Percentiles rank a stretch among this genome's conserved stretches.
phyloP scores from a whole-genome alignment of 2,113 vertebrate species.

The Seriola rivoliana region DNA sequence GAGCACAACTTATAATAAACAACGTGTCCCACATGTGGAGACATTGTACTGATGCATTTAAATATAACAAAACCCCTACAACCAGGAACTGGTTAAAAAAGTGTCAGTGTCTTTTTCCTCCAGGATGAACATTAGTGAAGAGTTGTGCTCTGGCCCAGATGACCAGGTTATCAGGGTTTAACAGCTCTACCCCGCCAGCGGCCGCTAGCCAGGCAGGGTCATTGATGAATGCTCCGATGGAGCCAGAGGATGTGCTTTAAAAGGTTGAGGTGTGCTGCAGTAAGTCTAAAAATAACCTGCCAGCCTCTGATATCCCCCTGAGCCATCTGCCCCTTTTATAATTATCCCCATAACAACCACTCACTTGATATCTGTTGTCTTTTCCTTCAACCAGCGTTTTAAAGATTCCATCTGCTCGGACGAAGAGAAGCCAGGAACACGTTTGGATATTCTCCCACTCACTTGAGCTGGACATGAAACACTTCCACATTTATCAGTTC shows the following conservation, averaged over 20 bases:
- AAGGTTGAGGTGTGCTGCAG: constrained; percentile 75
- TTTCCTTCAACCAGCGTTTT: constrained; percentile 40
- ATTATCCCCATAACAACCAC: constrained; percentile 80
- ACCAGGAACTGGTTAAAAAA: background rate
- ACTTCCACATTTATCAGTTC: constrained; percentile 15
- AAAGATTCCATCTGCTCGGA: constrained; percentile 57
- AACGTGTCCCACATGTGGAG: too few species aligned
- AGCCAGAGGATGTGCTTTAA: constrained; percentile 67
- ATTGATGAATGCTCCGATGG: constrained; percentile 60
- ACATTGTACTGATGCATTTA: background rate
- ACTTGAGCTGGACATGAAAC: constrained; percentile 20
- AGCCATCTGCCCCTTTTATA: constrained; percentile 78
- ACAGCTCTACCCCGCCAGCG: constrained; percentile 40
- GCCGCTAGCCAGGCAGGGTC: constrained; percentile 45
- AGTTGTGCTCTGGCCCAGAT: constrained; percentile 35
- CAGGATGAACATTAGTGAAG: constrained; percentile 52
- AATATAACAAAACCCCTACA: background rate
- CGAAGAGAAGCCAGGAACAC: constrained; percentile 1
- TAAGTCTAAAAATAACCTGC: constrained; percentile 78
- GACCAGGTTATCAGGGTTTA: constrained; percentile 63
- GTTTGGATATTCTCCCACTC: constrained; percentile 8
- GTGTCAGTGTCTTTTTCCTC: constrained; percentile 17
- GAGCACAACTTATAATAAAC: background rate
- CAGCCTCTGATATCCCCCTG: constrained; percentile 61
- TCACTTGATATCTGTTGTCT: constrained; percentile 64